phyloP scores from a whole-genome alignment of 2,888 invertebrate species.

The Apamea anceps region DNA sequence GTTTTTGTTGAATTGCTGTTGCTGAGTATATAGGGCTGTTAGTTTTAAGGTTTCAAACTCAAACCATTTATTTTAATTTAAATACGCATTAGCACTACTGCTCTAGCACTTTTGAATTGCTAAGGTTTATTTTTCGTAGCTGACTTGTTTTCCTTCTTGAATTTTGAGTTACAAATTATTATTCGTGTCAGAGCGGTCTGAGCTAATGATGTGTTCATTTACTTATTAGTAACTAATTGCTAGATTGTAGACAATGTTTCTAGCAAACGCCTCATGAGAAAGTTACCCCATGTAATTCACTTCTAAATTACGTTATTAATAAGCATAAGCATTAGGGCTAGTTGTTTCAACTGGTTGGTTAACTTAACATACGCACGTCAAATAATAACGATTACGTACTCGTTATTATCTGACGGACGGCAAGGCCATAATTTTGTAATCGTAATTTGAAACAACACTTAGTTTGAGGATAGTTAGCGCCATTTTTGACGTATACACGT shows the following conservation, averaged over 20 bases:
- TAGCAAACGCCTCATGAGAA: too few species aligned
- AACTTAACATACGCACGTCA: too few species aligned
- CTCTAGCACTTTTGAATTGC: not conserved
- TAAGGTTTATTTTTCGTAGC: not conserved
- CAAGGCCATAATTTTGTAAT: too few species aligned
- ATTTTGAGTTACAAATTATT: not conserved
- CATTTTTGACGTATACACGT: too few species aligned
- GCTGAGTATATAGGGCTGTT: constrained; percentile 9
- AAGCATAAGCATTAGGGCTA: not conserved
- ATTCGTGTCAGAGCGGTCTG: accelerated
- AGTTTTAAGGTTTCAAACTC: constrained; percentile 32
- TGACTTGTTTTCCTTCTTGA: not conserved
- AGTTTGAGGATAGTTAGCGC: too few species aligned
- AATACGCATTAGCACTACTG: not conserved
- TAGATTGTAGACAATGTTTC: not conserved
- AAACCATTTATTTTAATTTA: not conserved
- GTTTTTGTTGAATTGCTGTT: constrained; percentile 38
- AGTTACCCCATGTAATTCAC: not conserved
- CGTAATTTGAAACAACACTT: too few species aligned
- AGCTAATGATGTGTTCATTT: not conserved
- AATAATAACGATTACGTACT: too few species aligned
- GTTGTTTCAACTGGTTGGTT: too few species aligned
- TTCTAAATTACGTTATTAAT: not conserved
- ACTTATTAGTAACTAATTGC: not conserved
- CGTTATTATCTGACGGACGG: too few species aligned